Conservation (phyloP, 2,888 invertebrate species). For the Gymnocheta viridis region DNA sequence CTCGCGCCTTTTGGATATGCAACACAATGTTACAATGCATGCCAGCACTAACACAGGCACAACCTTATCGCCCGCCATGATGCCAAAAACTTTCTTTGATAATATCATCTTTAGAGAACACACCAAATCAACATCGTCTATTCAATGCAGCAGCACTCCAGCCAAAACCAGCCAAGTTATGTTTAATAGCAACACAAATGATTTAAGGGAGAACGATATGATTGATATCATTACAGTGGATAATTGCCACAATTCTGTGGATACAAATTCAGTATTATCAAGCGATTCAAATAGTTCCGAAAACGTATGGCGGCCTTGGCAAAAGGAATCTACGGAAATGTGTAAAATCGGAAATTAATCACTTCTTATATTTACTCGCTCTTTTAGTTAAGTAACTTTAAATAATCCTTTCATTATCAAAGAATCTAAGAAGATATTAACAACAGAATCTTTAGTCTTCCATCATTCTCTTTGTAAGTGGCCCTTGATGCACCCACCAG, state of each 20-base stretch:
- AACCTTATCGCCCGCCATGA: slow-evolving; percentile 21
- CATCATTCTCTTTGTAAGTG: slow-evolving; percentile 41
- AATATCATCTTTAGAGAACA: slow-evolving; percentile 32
- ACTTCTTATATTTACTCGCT: background rate
- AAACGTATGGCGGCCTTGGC: slow-evolving; percentile 79
- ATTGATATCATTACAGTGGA: slow-evolving; percentile 79
- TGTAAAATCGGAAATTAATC: slow-evolving; percentile 35
- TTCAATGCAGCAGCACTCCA: slow-evolving; percentile 38
- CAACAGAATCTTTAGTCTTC: slow-evolving; percentile 71
- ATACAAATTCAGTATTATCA: slow-evolving; percentile 76
- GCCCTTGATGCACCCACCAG: slow-evolving; percentile 7
- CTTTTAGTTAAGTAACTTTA: slow-evolving; percentile 1
- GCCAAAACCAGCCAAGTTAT: slow-evolving; percentile 64
- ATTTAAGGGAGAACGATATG: slow-evolving; percentile 74
- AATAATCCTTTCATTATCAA: slow-evolving; percentile 10
- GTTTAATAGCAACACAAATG: slow-evolving; percentile 67
- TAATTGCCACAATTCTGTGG: slow-evolving; percentile 69
- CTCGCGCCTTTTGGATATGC: slow-evolving; percentile 87
- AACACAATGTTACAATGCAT: slow-evolving; percentile 71
- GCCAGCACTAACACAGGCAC: background rate
- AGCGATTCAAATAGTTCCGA: slow-evolving; percentile 76
- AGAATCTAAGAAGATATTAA: slow-evolving; percentile 9
- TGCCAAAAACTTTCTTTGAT: slow-evolving; percentile 55
- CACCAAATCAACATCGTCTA: slow-evolving; percentile 26
- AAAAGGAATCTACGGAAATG: slow-evolving; percentile 61